Conservation (phyloP, 1,140 invertebrate genomes). For the Saxidomus purpurata region DNA sequence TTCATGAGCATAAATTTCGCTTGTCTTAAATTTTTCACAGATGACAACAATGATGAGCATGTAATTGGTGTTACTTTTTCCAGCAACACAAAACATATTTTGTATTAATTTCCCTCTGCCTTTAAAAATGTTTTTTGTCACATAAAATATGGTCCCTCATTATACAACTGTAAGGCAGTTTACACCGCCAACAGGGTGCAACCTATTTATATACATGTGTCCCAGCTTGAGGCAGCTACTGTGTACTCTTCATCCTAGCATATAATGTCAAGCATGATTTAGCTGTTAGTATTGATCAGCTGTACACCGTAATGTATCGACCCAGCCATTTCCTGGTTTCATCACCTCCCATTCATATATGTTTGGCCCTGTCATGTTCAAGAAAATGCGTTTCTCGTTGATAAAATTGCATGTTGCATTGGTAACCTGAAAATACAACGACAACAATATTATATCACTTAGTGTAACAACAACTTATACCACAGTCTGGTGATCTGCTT, state of each 20-base stretch:
- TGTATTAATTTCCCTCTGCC: no score
- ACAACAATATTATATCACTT: slow-evolving; percentile 11
- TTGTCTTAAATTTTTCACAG: background rate
- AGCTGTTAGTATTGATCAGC: slow-evolving; percentile 41
- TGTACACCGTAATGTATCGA: slow-evolving; percentile 41
- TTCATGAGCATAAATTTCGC: background rate
- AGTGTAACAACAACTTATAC: no score
- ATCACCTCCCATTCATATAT: slow-evolving; percentile 34
- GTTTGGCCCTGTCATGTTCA: slow-evolving; percentile 26
- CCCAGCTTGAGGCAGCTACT: no score
- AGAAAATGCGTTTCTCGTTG: slow-evolving; percentile 36
- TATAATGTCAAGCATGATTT: no score
- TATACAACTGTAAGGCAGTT: no score
- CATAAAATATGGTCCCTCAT: background rate
- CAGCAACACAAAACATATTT: no score
- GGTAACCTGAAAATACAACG: slow-evolving; percentile 41
- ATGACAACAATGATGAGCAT: no score
- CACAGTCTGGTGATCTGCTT: no score
- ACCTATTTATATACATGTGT: background rate
- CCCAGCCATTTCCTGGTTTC: slow-evolving; percentile 56
- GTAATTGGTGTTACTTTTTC: no score
- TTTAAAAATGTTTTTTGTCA: no score
- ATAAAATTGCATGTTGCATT: slow-evolving; percentile 45
- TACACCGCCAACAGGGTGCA: background rate
- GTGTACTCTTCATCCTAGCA: background rate